Conservation (phyloP, 1,140 invertebrate genomes). For the Trissolcus basalis region DNA sequence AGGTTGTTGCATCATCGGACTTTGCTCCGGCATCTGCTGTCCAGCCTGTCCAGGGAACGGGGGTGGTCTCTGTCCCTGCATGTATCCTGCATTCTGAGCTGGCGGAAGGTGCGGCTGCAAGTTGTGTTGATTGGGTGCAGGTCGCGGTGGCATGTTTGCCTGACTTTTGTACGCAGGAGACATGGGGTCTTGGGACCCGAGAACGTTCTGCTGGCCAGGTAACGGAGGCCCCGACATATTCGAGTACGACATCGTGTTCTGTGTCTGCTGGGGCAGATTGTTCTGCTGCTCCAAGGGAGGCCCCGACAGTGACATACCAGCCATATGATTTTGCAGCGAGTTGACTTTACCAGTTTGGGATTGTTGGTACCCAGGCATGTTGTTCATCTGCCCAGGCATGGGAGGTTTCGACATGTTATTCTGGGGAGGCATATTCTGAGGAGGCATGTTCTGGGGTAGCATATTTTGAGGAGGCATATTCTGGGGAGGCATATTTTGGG, state of each 20-base stretch:
- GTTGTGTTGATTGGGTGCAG: constrained; percentile 58
- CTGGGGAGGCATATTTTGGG: constrained; percentile 30
- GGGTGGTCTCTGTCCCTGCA: constrained; percentile 21
- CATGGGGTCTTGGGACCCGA: constrained; percentile 1
- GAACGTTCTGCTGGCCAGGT: constrained; percentile 41
- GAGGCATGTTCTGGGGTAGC: neutral
- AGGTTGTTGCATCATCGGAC: constrained; percentile 16
- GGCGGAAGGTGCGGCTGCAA: constrained; percentile 43
- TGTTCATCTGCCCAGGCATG: constrained; percentile 37
- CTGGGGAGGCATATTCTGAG: constrained; percentile 7
- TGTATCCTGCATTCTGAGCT: constrained; percentile 8
- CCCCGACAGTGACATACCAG: constrained; percentile 36
- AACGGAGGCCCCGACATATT: constrained; percentile 42
- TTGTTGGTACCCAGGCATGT: constrained; percentile 10
- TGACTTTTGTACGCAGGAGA: neutral
- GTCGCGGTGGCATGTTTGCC: constrained; percentile 35
- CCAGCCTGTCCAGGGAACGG: constrained; percentile 23
- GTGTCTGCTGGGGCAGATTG: constrained; percentile 48
- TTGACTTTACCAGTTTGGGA: neutral
- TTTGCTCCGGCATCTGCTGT: neutral
- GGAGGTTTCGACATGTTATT: constrained; percentile 23
- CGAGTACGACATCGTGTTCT: constrained; percentile 28
- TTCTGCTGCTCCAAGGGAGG: constrained; percentile 42
- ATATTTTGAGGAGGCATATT: neutral
- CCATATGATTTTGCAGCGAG: constrained; percentile 29